Percentiles rank a stretch among this genome's conserved stretches.
Evolutionary conservation across 2,797 vertebrate genomes (phyloP).

Genomic region (Coregonus suidteri): DNA sequence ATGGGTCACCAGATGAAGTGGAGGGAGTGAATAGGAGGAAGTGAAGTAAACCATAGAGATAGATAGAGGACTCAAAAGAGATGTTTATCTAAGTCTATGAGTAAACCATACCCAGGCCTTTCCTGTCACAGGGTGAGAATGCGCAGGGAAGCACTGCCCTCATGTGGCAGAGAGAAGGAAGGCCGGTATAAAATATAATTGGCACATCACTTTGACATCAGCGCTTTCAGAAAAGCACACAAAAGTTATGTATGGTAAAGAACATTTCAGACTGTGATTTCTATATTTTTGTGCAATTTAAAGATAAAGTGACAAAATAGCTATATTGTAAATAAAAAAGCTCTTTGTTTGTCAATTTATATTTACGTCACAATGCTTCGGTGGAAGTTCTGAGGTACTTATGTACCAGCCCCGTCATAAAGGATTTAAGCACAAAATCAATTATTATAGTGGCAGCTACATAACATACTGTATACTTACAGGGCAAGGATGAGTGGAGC

Average conservation of each 20-base stretch:
- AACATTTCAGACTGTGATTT: constrained; percentile 1
- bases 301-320: constrained; percentile 11
- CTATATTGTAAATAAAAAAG: constrained; percentile 33
- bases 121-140: background rate
- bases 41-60: no score
- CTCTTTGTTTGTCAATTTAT: constrained; percentile 5
- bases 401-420: constrained; percentile 4
- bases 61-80: background rate
- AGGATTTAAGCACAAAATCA: constrained; percentile 2
- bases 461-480: constrained; percentile 2
- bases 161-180: constrained; percentile 51
- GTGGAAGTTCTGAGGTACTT: background rate
- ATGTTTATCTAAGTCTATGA: background rate
- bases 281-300: background rate
- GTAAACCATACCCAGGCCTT: constrained; percentile 26
- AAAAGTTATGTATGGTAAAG: constrained; percentile 17
- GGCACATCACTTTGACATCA: constrained; percentile 6
- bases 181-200: constrained; percentile 16
- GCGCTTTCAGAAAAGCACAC: background rate
- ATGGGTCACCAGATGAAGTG: constrained; percentile 1
- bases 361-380: background rate
- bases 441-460: constrained; percentile 31
- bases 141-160: constrained; percentile 56
- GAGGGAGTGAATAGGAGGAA: background rate
- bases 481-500: constrained; percentile 10